Evolutionary conservation across 2,113 vertebrate genomes (phyloP).

Genomic region (Aphelocoma coerulescens): DNA sequence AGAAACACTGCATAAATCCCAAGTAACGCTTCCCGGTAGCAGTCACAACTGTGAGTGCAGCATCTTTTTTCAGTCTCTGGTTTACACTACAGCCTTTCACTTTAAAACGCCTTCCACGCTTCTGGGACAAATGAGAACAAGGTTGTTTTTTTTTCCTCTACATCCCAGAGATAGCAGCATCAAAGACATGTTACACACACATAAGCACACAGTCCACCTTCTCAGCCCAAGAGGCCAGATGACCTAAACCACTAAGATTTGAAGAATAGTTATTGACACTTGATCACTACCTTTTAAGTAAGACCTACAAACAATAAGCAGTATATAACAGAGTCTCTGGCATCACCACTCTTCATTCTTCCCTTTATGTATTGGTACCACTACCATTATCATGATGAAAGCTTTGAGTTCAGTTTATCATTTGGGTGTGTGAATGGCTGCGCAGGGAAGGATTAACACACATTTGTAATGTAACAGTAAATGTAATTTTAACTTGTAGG

Average conservation of each 20-base stretch:
- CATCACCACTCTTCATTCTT: neutral
- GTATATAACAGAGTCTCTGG: neutral
- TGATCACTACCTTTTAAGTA: neutral
- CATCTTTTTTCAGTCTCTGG: neutral
- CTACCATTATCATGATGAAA: neutral
- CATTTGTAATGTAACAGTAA: constrained; percentile 9
- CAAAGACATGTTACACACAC: neutral
- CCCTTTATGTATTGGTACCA: neutral
- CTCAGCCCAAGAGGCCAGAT: neutral
- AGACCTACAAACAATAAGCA: neutral
- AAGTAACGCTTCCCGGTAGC: neutral
- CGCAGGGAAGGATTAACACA: neutral
- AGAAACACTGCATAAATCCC: constrained; percentile 9
- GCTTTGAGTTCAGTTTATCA: neutral
- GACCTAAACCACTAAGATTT: neutral
- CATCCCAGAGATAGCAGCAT: neutral
- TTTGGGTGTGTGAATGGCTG: neutral
- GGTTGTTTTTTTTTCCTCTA: too few species aligned
- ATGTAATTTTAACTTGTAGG: neutral
- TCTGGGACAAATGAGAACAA: neutral
- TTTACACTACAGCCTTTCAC: neutral
- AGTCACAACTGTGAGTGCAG: constrained; percentile 31
- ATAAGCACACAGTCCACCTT: neutral
- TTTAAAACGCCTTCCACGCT: neutral
- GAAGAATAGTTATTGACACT: neutral